phyloP scores from a whole-genome alignment of 1,140 invertebrate species.

The Anoplolepis gracilipes region DNA sequence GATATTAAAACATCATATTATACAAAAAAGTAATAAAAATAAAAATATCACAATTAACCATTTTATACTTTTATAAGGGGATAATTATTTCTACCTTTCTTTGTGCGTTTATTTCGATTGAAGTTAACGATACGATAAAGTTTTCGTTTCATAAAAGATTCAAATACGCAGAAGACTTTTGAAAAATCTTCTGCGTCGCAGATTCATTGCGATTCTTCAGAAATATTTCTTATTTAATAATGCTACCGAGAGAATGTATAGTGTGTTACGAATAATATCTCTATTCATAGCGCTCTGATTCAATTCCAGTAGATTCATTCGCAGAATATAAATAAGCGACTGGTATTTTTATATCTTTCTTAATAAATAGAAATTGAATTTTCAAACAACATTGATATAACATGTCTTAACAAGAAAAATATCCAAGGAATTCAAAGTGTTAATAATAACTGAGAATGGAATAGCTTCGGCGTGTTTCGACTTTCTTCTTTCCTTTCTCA shows the following conservation, averaged over 20 bases:
- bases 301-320: slow-evolving; percentile 38
- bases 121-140: not conserved
- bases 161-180: not conserved
- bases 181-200: not conserved
- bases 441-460: slow-evolving; percentile 35
- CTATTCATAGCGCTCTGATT: slow-evolving; percentile 48
- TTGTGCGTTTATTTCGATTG: not conserved
- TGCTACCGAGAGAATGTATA: slow-evolving; percentile 23
- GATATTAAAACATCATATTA: not conserved
- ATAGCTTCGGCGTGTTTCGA: not conserved
- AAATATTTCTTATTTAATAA: slow-evolving; percentile 47
- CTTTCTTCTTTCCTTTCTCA: not conserved
- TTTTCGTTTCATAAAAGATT: slow-evolving; percentile 3
- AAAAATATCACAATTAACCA: not conserved
- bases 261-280: slow-evolving; percentile 29
- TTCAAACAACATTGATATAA: not conserved
- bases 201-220: slow-evolving; percentile 42
- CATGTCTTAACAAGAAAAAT: not conserved
- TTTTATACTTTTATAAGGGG: not conserved
- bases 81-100: not conserved
- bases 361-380: slow-evolving; percentile 49
- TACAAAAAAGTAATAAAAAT: not conserved
- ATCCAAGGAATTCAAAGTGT: not conserved
- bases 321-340: slow-evolving; percentile 53
- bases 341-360: slow-evolving; percentile 23